phyloP scores from a whole-genome alignment of 2,113 vertebrate genomes.

The Poeciliopsis prolifica region DNA sequence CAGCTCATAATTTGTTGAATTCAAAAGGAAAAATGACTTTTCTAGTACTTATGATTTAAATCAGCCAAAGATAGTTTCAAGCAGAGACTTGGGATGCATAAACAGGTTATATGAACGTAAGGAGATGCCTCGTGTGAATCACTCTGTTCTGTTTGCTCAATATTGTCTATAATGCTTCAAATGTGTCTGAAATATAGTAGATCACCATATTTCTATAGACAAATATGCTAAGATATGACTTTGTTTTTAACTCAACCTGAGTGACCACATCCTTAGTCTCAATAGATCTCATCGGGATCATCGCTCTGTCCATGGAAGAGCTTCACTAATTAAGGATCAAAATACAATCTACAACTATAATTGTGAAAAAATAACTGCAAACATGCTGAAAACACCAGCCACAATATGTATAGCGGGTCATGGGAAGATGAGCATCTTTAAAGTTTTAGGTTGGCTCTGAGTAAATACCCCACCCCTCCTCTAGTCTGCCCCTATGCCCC shows the following conservation, averaged over 20 bases:
- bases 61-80: not conserved
- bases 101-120: no score
- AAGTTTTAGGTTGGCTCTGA: slow-evolving; percentile 25
- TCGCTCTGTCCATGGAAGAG: not conserved
- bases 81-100: no score
- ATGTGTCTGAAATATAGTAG: not conserved
- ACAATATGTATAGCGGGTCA: slow-evolving; percentile 1
- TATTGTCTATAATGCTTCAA: not conserved
- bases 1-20: no score
- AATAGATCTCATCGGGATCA: not conserved
- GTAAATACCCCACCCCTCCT: slow-evolving; percentile 26
- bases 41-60: not conserved
- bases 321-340: not conserved
- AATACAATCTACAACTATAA: not conserved
- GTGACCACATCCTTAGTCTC: not conserved
- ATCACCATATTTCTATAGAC: no score
- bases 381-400: not conserved
- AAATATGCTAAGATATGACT: not conserved
- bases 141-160: not conserved
- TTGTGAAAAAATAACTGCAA: not conserved
- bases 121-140: not conserved
- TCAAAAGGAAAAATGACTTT: no score
- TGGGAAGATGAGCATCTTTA: slow-evolving; percentile 34
- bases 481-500: not conserved
- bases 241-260: not conserved